Conservation (phyloP, 2,113 vertebrate species). For the Labeo rohita region DNA sequence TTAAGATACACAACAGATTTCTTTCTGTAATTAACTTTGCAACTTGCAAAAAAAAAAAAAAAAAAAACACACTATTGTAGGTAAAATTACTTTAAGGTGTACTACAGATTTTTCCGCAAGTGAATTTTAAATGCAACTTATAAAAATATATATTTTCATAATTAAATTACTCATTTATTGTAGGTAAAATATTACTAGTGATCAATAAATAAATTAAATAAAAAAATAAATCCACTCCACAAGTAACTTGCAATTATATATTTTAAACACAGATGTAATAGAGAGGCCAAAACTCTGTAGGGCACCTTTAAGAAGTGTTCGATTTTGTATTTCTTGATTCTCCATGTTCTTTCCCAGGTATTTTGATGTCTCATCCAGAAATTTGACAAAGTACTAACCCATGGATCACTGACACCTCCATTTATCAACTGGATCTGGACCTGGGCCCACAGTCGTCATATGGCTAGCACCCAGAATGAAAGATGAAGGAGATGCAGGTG, state of each 20-base stretch:
- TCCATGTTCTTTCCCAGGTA: slow-evolving; percentile 2
- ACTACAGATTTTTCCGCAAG: background rate
- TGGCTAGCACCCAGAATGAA: slow-evolving; percentile 28
- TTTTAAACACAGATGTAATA: background rate
- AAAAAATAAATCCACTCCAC: too few relatives aligned
- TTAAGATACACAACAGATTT: too few relatives aligned
- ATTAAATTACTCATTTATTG: background rate
- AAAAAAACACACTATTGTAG: background rate
- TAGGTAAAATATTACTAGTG: background rate
- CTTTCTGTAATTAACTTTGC: too few relatives aligned
- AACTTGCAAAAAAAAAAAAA: too few relatives aligned
- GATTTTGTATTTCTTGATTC: slow-evolving; percentile 14
- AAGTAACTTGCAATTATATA: background rate
- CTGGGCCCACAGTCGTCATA: slow-evolving; percentile 44
- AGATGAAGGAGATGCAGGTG: slow-evolving; percentile 55
- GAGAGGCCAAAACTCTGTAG: background rate
- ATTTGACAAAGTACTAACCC: slow-evolving; percentile 48
- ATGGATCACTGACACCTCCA: slow-evolving; percentile 47
- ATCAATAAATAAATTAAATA: too few relatives aligned
- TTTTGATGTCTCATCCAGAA: slow-evolving; percentile 42
- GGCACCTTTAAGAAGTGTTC: background rate
- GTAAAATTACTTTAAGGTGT: background rate
- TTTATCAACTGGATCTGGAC: slow-evolving; percentile 54
- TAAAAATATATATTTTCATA: background rate
- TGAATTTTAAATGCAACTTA: background rate